A percentile compares a stretch with the other conserved stretches of the same genome.
These are phyloP conservation scores for Natator depressus DNA, from an alignment of 2,113 vertebrate genomes.

Conservation along the genomic window DNA sequence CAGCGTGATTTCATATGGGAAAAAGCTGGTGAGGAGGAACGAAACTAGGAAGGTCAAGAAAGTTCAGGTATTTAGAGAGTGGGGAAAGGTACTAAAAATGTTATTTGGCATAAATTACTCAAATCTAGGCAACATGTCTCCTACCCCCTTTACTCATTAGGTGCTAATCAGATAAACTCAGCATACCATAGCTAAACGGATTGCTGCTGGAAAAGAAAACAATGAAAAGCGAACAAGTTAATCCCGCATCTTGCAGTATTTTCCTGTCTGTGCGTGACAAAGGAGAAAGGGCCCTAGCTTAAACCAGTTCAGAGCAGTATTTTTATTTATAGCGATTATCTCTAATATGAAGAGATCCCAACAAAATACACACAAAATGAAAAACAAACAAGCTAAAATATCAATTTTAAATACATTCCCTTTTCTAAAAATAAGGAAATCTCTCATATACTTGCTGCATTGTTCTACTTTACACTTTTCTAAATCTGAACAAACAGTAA, in stretches of 20 bases:
- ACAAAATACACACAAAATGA: neutral
- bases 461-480: neutral
- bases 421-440: neutral
- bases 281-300: constrained; percentile 70
- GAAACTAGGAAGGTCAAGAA: constrained; percentile 70
- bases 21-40: constrained; percentile 27
- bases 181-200: constrained; percentile 77
- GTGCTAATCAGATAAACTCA: constrained; percentile 81
- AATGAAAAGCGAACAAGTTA: constrained; percentile 77
- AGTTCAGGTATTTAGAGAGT: constrained; percentile 71
- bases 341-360: constrained; percentile 42
- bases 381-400: neutral
- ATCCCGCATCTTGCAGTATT: constrained; percentile 74
- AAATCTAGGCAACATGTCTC: constrained; percentile 48
- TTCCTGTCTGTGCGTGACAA: constrained; percentile 78
- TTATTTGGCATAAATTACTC: constrained; percentile 64
- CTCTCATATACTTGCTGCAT: neutral
- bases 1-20: neutral
- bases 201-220: constrained; percentile 76
- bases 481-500: neutral
- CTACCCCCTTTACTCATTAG: constrained; percentile 69
- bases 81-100: constrained; percentile 68
- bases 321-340: constrained; percentile 66
- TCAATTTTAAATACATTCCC: neutral
- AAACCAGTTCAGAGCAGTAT: constrained; percentile 70